Conservation (phyloP, 2,888 invertebrate species). For the Pecten maximus region DNA sequence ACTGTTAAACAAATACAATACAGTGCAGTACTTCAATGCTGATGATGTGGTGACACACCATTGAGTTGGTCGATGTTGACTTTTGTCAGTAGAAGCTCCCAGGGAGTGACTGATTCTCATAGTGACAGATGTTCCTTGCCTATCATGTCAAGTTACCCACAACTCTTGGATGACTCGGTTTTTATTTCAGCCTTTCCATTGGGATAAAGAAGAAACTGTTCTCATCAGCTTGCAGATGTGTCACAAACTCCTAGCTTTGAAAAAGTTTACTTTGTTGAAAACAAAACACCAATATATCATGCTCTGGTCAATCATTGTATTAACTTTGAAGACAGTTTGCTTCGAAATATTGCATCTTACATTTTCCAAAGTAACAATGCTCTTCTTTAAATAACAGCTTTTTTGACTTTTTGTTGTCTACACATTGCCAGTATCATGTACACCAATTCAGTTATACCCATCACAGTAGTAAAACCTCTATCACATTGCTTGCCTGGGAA, state of each 20-base stretch:
- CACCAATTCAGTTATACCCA: no score
- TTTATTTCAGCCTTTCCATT: not conserved
- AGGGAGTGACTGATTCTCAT: not conserved
- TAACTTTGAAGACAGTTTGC: not conserved
- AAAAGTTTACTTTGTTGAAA: not conserved
- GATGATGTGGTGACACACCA: not conserved
- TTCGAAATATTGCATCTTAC: no score
- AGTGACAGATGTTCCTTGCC: conserved; percentile 15
- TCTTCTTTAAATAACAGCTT: no score
- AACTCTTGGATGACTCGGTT: not conserved
- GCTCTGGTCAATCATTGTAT: not conserved
- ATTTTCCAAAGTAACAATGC: no score
- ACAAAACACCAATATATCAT: not conserved
- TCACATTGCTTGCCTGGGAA: no score
- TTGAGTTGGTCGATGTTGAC: not conserved
- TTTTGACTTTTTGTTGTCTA: no score
- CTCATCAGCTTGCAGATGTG: not conserved
- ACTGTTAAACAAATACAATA: not conserved
- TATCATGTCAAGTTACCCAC: not conserved
- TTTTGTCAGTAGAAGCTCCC: not conserved
- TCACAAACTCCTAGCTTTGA: not conserved
- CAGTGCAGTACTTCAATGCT: not conserved
- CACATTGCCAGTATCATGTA: no score
- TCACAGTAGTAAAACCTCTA: no score
- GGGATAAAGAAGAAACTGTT: not conserved